phyloP scores from a whole-genome alignment of 2,888 invertebrate species.

The Epicampocera succincta region DNA sequence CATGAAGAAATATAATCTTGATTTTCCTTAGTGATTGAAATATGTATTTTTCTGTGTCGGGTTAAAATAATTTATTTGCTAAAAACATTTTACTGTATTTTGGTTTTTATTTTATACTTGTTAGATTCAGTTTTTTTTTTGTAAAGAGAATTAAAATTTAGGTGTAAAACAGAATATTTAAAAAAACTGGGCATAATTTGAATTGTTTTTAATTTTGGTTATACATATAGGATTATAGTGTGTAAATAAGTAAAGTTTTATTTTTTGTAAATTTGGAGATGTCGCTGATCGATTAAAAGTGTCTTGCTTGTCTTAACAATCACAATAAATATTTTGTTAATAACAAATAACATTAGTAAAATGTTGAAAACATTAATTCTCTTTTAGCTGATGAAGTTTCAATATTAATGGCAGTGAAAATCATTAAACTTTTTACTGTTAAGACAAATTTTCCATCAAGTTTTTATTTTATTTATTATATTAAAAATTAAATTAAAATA shows the following conservation, averaged over 20 bases:
- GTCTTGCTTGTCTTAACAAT: constrained; percentile 33
- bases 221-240: background rate
- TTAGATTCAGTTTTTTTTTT: constrained; percentile 31
- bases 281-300: constrained; percentile 16
- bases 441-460: constrained; percentile 25
- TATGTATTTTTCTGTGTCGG: constrained; percentile 3
- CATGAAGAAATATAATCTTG: constrained; percentile 47
- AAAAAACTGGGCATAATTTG: constrained; percentile 10
- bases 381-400: constrained; percentile 38
- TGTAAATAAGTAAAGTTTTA: no score
- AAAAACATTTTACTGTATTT: constrained; percentile 42
- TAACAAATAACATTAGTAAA: background rate
- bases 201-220: constrained; percentile 21
- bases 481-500: constrained; percentile 55
- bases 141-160: constrained; percentile 24
- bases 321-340: constrained; percentile 5
- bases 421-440: constrained; percentile 45
- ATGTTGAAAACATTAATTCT: constrained; percentile 36
- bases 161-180: constrained; percentile 25
- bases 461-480: constrained; percentile 13
- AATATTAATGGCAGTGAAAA: constrained; percentile 59
- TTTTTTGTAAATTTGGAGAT: background rate
- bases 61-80: constrained; percentile 56
- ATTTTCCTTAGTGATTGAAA: constrained; percentile 15
- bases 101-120: constrained; percentile 19